A percentile compares a stretch with the other conserved stretches of the same genome.
Evolutionary conservation across 2,113 vertebrate genomes (phyloP).

Genomic region (Psophia crepitans): DNA sequence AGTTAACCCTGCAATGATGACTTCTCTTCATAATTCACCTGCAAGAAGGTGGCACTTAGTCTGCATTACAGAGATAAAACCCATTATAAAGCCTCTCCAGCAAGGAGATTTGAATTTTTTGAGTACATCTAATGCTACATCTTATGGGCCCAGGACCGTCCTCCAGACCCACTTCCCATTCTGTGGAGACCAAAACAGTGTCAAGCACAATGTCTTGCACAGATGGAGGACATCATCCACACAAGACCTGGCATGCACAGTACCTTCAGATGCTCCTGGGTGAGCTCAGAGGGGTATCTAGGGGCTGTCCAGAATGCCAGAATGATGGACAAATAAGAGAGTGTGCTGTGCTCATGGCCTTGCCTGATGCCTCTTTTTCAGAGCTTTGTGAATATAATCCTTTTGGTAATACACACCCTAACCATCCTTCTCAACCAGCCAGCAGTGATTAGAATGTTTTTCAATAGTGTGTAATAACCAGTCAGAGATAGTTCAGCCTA

Average conservation of each 20-base stretch:
- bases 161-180: background rate
- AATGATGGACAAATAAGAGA: background rate
- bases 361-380: background rate
- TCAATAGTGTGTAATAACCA: background rate
- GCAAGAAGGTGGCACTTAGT: background rate
- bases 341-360: background rate
- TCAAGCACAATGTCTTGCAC: background rate
- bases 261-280: background rate
- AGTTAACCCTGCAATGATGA: background rate
- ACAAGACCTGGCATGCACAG: background rate
- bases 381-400: background rate
- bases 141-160: background rate
- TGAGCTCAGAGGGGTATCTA: background rate
- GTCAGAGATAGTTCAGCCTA: background rate
- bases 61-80: background rate
- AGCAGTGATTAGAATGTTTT: background rate
- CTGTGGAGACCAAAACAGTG: background rate
- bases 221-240: background rate
- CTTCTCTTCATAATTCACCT: background rate
- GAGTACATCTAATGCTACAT: background rate
- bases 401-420: background rate
- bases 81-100: background rate
- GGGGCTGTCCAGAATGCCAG: background rate
- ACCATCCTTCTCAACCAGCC: background rate
- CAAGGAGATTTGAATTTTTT: background rate